Percentiles rank a stretch among this genome's conserved stretches.
Evolutionary conservation across 2,888 invertebrate species (phyloP).

Genomic region (Lutraria lutraria): DNA sequence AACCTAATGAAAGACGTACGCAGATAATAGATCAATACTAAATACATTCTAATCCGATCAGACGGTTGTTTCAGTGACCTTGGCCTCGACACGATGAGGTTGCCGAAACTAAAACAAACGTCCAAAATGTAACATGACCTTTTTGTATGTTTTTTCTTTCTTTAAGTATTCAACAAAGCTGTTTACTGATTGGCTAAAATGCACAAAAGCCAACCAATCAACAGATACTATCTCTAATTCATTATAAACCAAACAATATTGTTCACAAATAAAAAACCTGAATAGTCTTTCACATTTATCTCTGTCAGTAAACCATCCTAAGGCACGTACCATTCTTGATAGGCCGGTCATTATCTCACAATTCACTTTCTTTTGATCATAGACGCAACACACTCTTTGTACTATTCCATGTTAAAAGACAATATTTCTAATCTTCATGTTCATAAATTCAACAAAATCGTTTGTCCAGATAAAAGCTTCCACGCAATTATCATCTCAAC

Average conservation of each 20-base stretch:
- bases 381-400: neutral
- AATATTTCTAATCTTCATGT: too few species aligned
- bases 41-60: neutral
- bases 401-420: conserved; percentile 1
- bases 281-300: conserved; percentile 5
- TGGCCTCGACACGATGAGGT: conserved; percentile 51
- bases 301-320: conserved; percentile 23
- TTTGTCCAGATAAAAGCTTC: neutral
- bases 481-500: neutral
- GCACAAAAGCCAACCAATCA: conserved; percentile 34
- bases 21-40: neutral
- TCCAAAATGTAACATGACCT: conserved; percentile 3
- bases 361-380: neutral
- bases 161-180: neutral
- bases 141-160: conserved; percentile 31
- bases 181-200: conserved; percentile 28
- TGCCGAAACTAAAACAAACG: conserved; percentile 49
- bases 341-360: conserved; percentile 33
- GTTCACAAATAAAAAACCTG: conserved; percentile 7
- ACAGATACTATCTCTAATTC: neutral
- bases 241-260: conserved; percentile 17
- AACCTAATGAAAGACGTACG: neutral
- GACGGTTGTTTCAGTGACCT: conserved; percentile 43
- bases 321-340: conserved; percentile 34
- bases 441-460: conserved; percentile 1